Percentiles rank a stretch among this genome's conserved stretches.
These are phyloP conservation scores for Anarrhichthys ocellatus DNA, from an alignment of 2,113 vertebrate species.

Conservation along the genomic window DNA sequence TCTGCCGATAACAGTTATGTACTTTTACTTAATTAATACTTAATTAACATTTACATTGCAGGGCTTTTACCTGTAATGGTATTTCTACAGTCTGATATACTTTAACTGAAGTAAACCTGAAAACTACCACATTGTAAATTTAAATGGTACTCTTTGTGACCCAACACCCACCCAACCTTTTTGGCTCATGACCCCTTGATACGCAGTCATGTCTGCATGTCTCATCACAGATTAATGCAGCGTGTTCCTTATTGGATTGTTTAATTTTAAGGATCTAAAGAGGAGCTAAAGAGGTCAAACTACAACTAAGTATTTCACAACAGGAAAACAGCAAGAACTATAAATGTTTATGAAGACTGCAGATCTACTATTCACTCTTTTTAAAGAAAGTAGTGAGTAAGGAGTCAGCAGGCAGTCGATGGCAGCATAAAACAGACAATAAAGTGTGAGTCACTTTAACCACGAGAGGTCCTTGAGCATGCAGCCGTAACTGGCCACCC, in stretches of 20 bases:
- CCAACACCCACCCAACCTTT: background rate
- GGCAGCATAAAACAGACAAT: too few relatives aligned
- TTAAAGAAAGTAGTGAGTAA: too few relatives aligned
- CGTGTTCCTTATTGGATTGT: background rate
- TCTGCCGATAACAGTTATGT: background rate
- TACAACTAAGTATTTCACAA: too few relatives aligned
- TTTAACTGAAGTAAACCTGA: background rate
- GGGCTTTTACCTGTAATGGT: background rate
- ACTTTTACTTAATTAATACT: background rate
- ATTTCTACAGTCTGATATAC: background rate
- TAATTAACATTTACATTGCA: background rate
- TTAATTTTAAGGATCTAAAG: background rate
- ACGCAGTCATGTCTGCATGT: background rate
- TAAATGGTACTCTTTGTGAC: background rate
- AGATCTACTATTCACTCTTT: too few relatives aligned
- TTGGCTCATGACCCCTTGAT: background rate
- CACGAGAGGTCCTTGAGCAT: too few relatives aligned
- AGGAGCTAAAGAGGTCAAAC: background rate
- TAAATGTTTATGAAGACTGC: too few relatives aligned
- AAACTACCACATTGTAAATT: background rate
- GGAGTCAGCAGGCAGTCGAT: too few relatives aligned
- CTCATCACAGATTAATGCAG: background rate
- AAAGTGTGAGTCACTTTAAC: too few relatives aligned
- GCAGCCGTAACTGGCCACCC: background rate
- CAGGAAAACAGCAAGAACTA: too few relatives aligned